A percentile compares a stretch with the other conserved stretches of the same genome.
Evolutionary conservation across 2,797 vertebrate genomes (phyloP).

Genomic region (Apogon talboti): DNA sequence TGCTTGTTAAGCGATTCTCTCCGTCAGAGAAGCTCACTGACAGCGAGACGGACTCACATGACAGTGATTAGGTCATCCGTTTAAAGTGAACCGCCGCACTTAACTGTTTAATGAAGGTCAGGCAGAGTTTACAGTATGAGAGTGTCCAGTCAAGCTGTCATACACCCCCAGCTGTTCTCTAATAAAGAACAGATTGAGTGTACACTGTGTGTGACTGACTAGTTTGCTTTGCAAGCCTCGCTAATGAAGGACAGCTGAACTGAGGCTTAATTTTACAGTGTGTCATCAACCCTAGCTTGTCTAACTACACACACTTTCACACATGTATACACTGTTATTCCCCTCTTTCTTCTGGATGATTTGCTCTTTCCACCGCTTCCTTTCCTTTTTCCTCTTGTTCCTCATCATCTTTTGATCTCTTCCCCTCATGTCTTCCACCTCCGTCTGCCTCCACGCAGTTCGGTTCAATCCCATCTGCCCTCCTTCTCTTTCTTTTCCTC

Average conservation of each 20-base stretch:
- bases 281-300: constrained; percentile 65
- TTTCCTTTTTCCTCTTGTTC: background rate
- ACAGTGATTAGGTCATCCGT: constrained; percentile 76
- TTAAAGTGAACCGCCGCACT: constrained; percentile 70
- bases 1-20: constrained; percentile 45
- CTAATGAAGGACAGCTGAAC: constrained; percentile 78
- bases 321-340: constrained; percentile 33
- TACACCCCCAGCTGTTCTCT: constrained; percentile 78
- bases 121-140: constrained; percentile 72
- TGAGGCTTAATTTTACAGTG: constrained; percentile 72
- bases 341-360: constrained; percentile 20
- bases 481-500: constrained; percentile 24
- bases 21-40: constrained; percentile 43
- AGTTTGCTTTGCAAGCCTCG: constrained; percentile 65
- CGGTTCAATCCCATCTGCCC: background rate
- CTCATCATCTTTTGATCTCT: constrained; percentile 36
- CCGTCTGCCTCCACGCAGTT: constrained; percentile 14
- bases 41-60: constrained; percentile 58
- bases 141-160: constrained; percentile 78
- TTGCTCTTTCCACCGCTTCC: constrained; percentile 23
- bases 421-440: constrained; percentile 2
- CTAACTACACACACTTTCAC: constrained; percentile 27
- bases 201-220: constrained; percentile 49
- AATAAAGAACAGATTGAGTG: constrained; percentile 80
- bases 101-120: constrained; percentile 79